Evolutionary conservation across 2,797 vertebrate species (phyloP), one percentile per base, ranked within the genome.

Genomic region (Tamandua tetradactyla): DNA sequence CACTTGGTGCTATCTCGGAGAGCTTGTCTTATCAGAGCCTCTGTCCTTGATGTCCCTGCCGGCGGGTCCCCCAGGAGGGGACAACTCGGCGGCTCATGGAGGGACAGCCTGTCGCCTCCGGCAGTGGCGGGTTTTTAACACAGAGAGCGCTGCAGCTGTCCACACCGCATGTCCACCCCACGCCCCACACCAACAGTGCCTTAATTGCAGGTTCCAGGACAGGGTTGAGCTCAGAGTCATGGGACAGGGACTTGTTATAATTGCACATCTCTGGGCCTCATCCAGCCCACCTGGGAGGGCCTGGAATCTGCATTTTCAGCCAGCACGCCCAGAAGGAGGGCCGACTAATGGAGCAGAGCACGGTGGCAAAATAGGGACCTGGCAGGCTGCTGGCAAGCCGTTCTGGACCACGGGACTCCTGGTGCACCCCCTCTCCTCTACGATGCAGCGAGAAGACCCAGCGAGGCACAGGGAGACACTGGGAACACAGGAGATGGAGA

Each of bases 141-240:
- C 15, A 47, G 59, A 72, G 69, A 57, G 42, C 12, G 25, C 64
- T 37, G 15, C 42, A 18, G 35, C 25, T n/a, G 52, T 4, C 14
- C 23, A 17, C 1, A 3, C 5, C 62, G 25, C 44, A 35, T 23
- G 17, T 7, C 2, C 10, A 7, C 0, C 0, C 18, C 52, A n/a
- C 23, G 2, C 55, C 64, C 18, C n/a, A 9, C 57, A 35, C 47
- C 25, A 17, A 15, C 5, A 1, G 12, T 57, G 1, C 13, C 69
- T 35, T 32, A 35, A 25, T 71, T 15, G 1, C 4, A 17, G 68
- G 52, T 8, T 37, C 59, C 27, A 1, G 22, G 27, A 35, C 25
- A 55, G 64, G 25, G 11, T 27, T 15, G n/a, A 12, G 61, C n/a
- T 57, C 37, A 12, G 66, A 52, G 7, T 6, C 57, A 30, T 5